phyloP scores from a whole-genome alignment of 2,888 invertebrate genomes.

The Synanthedon andrenaeformis region DNA sequence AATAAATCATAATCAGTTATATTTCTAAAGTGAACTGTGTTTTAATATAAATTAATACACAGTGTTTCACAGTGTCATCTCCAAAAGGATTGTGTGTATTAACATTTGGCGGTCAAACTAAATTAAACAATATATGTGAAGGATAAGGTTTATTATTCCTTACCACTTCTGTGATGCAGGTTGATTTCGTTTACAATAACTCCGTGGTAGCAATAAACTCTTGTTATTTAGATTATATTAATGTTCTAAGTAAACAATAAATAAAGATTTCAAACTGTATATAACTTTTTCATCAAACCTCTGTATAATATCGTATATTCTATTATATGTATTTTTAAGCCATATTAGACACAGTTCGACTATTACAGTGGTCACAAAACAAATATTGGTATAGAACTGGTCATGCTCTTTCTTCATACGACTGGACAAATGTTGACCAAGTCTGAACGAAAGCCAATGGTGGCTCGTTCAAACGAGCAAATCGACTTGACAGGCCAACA shows the following conservation, averaged over 20 bases:
- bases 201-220: slow-evolving; percentile 17
- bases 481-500: background rate
- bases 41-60: background rate
- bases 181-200: slow-evolving; percentile 1
- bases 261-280: too few species aligned
- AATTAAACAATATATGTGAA: background rate
- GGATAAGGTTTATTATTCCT: background rate
- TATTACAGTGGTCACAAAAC: background rate
- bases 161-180: background rate
- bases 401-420: slow-evolving; percentile 40
- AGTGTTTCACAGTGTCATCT: background rate
- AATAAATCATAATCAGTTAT: too few species aligned
- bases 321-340: background rate
- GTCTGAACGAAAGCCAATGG: slow-evolving; percentile 34
- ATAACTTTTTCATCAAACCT: too few species aligned
- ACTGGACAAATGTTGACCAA: slow-evolving; percentile 52
- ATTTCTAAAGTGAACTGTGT: background rate
- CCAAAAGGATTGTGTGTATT: background rate
- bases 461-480: slow-evolving; percentile 15
- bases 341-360: background rate
- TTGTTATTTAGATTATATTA: slow-evolving; percentile 17
- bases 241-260: too few species aligned
- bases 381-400: slow-evolving; percentile 25
- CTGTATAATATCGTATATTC: too few species aligned
- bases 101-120: background rate